Conservation (phyloP, 2,113 vertebrate species). For the Atlantisia rogersi region DNA sequence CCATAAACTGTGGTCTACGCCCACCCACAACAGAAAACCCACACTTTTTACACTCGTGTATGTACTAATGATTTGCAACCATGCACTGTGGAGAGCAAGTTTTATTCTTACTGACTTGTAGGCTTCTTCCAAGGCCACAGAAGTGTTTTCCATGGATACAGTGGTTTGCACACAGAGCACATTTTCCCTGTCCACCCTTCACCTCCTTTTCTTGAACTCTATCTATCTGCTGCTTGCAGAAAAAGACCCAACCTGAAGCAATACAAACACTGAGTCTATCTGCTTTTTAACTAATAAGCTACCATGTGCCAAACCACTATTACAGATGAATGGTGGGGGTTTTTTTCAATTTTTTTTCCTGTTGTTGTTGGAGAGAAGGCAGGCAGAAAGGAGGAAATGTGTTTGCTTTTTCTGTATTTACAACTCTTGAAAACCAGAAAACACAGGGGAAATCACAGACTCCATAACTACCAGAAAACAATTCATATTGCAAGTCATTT, state of each 20-base stretch:
- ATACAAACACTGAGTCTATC: background rate
- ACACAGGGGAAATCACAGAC: background rate
- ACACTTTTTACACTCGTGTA: background rate
- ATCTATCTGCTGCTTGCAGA: background rate
- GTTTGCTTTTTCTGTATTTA: background rate
- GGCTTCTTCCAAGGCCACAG: background rate
- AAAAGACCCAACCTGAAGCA: background rate
- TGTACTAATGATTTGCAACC: background rate
- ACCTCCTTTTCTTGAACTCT: background rate
- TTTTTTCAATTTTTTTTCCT: background rate
- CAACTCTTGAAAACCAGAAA: background rate
- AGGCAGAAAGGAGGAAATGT: background rate
- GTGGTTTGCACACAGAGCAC: background rate
- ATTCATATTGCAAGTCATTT: background rate
- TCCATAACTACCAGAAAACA: background rate
- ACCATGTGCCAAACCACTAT: background rate
- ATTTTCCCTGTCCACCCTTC: background rate
- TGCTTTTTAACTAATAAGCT: background rate
- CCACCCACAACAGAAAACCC: background rate
- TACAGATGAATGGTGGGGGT: accelerated
- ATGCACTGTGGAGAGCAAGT: background rate
- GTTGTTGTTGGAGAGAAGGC: background rate
- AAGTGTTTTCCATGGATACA: background rate
- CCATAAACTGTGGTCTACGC: background rate
- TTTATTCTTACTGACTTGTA: background rate